Evolutionary conservation across 2,113 vertebrate genomes (phyloP).

Genomic region (Athene noctua): DNA sequence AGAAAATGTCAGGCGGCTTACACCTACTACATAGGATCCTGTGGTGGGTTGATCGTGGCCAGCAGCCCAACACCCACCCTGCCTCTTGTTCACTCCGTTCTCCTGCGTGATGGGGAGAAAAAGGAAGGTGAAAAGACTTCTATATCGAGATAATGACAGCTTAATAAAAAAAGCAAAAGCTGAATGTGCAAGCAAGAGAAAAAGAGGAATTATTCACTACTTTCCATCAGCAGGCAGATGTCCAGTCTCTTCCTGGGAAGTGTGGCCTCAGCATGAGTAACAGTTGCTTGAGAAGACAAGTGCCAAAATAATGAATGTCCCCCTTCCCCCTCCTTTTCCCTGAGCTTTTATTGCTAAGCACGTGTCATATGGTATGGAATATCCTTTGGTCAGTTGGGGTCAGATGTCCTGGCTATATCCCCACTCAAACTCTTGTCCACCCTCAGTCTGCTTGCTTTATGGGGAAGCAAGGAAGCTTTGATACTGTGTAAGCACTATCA

Average conservation of each 20-base stretch:
- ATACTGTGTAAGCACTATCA: neutral
- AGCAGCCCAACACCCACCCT: neutral
- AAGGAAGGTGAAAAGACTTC: neutral
- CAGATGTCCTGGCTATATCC: neutral
- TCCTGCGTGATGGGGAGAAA: neutral
- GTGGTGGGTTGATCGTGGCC: neutral
- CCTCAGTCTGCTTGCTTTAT: neutral
- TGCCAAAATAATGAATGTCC: neutral
- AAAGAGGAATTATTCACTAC: neutral
- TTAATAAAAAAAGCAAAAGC: neutral
- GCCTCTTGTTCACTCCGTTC: neutral
- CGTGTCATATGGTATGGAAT: too few relatives aligned
- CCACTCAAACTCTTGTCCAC: neutral
- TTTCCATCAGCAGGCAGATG: neutral
- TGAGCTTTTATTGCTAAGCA: neutral
- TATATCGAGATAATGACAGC: neutral
- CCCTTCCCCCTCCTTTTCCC: neutral
- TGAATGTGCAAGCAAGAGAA: neutral
- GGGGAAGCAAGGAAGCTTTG: neutral
- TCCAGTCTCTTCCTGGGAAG: neutral
- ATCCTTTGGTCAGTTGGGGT: neutral
- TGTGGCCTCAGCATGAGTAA: fast-evolving
- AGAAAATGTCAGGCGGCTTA: neutral
- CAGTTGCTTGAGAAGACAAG: neutral
- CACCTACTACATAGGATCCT: neutral